Evolutionary conservation across 2,888 invertebrate genomes (phyloP).

Genomic region (Sesia bembeciformis): DNA sequence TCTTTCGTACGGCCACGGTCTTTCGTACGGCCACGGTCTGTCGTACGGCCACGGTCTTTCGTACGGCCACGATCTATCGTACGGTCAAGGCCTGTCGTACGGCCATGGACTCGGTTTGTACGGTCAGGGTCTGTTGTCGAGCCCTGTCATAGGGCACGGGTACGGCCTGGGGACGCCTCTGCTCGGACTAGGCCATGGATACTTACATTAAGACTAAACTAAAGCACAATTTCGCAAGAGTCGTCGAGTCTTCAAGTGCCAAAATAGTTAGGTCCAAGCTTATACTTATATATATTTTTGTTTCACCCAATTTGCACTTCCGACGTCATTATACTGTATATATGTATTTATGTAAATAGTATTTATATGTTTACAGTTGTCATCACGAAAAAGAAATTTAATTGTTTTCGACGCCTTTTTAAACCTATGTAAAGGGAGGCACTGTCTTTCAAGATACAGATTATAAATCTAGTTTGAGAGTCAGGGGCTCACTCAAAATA

Average conservation of each 20-base stretch:
- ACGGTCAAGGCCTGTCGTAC: slow-evolving; percentile 27
- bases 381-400: too few relatives aligned
- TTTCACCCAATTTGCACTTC: too few relatives aligned
- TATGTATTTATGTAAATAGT: too few relatives aligned
- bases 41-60: slow-evolving; percentile 21
- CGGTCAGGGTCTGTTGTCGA: slow-evolving; percentile 20
- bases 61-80: slow-evolving; percentile 1
- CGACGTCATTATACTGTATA: too few relatives aligned
- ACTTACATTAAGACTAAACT: slow-evolving; percentile 5
- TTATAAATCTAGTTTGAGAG: too few relatives aligned
- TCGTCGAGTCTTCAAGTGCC: not conserved
- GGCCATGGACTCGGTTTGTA: slow-evolving; percentile 23
- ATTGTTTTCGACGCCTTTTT: too few relatives aligned
- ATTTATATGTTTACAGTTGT: too few relatives aligned
- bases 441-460: too few relatives aligned
- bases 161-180: slow-evolving; percentile 14
- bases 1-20: slow-evolving; percentile 14
- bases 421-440: too few relatives aligned
- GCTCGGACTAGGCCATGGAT: slow-evolving; percentile 21
- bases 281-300: too few relatives aligned
- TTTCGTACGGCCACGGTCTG: not conserved
- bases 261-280: not conserved
- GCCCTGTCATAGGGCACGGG: slow-evolving; percentile 18
- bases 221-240: too few relatives aligned
- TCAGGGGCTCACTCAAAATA: too few relatives aligned